A percentile compares a stretch with the other conserved stretches of the same genome.
Evolutionary conservation across 2,797 vertebrate species (phyloP).

Genomic region (Liparis tanakae): DNA sequence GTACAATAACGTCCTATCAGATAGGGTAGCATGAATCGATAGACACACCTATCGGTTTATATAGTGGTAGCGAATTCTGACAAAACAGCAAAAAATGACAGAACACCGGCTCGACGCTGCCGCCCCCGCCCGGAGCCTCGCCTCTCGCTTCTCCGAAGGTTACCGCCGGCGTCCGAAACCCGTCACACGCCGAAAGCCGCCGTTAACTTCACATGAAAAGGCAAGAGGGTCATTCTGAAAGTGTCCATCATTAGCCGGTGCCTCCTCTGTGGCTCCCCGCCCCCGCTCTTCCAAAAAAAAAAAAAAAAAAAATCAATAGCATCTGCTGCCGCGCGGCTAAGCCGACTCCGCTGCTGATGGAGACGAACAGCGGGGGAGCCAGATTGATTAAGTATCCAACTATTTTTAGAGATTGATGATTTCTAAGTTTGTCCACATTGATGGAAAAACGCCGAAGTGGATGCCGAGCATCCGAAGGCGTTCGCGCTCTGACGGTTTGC

Average conservation of each 20-base stretch:
- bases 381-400: slow-evolving; percentile 81
- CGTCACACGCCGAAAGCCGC: slow-evolving; percentile 56
- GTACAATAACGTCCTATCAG: too few relatives aligned
- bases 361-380: slow-evolving; percentile 72
- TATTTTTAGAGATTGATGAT: slow-evolving; percentile 76
- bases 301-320: slow-evolving; percentile 74
- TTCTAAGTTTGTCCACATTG: slow-evolving; percentile 59
- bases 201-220: slow-evolving; percentile 74
- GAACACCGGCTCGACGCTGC: slow-evolving; percentile 39
- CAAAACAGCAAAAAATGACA: too few relatives aligned
- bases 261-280: slow-evolving; percentile 48
- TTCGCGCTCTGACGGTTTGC: neutral
- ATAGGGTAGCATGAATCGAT: too few relatives aligned
- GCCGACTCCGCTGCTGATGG: slow-evolving; percentile 71
- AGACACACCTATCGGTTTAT: too few relatives aligned
- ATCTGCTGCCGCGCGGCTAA: slow-evolving; percentile 71
- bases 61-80: too few relatives aligned
- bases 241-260: slow-evolving; percentile 72
- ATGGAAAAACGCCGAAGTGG: slow-evolving; percentile 45
- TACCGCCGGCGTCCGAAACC: slow-evolving; percentile 57
- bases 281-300: slow-evolving; percentile 48
- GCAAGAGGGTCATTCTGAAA: slow-evolving; percentile 70
- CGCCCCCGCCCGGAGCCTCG: slow-evolving; percentile 37
- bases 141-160: slow-evolving; percentile 66
- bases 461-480: slow-evolving; percentile 4